Percentiles rank a stretch among this genome's conserved stretches.
These are phyloP conservation scores for Strix aluco DNA, from an alignment of 2,113 vertebrate genomes.

Conservation along the genomic window DNA sequence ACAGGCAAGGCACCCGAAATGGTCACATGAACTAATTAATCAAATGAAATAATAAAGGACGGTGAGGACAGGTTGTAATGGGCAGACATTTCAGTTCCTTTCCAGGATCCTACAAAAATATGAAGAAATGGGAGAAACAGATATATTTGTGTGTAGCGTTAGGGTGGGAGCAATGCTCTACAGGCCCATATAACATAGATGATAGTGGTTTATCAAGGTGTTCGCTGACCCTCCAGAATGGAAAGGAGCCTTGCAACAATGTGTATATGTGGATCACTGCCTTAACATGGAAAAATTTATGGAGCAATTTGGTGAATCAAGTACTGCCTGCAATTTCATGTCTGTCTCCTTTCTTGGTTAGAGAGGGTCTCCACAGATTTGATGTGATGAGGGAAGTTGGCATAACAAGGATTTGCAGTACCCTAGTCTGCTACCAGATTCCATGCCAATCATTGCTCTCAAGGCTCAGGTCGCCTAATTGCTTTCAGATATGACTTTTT, in stretches of 20 bases:
- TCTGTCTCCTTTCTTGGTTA: background rate
- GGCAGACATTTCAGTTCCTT: background rate
- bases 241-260: background rate
- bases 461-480: background rate
- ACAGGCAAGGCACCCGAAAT: background rate
- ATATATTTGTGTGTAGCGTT: background rate
- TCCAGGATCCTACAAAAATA: background rate
- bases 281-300: background rate
- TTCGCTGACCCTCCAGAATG: background rate
- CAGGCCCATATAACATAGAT: background rate
- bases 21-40: background rate
- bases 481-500: background rate
- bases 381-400: background rate
- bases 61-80: background rate
- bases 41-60: background rate
- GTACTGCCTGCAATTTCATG: background rate
- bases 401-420: background rate
- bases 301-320: background rate
- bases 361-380: background rate
- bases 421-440: background rate
- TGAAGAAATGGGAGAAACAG: background rate
- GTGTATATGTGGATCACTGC: too few species aligned
- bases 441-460: background rate
- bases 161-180: background rate
- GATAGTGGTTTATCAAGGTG: background rate